Evolutionary conservation across 2,113 vertebrate genomes (phyloP), one percentile per base, ranked within the genome.

Genomic region (Camelus bactrianus): DNA sequence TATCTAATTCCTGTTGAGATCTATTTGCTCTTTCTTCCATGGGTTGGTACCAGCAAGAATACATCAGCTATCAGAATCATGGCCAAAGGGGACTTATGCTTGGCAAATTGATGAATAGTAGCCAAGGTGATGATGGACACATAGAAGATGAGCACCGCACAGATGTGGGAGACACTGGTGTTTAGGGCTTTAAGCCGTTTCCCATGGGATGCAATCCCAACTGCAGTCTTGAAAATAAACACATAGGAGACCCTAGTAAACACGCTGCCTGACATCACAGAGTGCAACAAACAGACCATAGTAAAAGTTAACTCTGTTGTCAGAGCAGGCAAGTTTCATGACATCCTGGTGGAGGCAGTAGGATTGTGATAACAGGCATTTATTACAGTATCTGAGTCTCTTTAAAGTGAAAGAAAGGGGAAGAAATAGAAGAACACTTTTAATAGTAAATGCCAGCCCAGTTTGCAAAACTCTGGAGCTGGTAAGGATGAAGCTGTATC

Each of bases 371-470:
- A 96, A 60, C 0, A 96, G 38, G 2, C 0, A 1, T 30, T 70
- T 96, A 30, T 93, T 52, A 72, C 88, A 97, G 70, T 93, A 92
- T 38, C n/a, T 88, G 19, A 96, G 83, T 76, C 79, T 89, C 79
- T 89, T 95, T 82, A 96, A 91, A n/a, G 72, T 93, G 26, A 98
- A 96, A 60, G 88, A 83, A 46, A 97, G 79, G 6, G 96, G 86
- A 32, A 88, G n/a, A 38, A 96, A 88, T 38, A 96, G 10, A 9
- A 96, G 62, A 56, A 97, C 42, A 38, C 79, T 95, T 82, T 97
- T 76, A 56, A 95, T 20, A 64, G 93, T 46, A 56, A 96, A 89
- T 15, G 6, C 24, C 8, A 96, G 35, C 3, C 86, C 90, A 22
- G 90, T 79, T 30, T 97, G 73, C n/a, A 86, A 54, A 85, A 96